Evolutionary conservation across 1,140 invertebrate species (phyloP).

Genomic region (Globodera rostochiensis): DNA sequence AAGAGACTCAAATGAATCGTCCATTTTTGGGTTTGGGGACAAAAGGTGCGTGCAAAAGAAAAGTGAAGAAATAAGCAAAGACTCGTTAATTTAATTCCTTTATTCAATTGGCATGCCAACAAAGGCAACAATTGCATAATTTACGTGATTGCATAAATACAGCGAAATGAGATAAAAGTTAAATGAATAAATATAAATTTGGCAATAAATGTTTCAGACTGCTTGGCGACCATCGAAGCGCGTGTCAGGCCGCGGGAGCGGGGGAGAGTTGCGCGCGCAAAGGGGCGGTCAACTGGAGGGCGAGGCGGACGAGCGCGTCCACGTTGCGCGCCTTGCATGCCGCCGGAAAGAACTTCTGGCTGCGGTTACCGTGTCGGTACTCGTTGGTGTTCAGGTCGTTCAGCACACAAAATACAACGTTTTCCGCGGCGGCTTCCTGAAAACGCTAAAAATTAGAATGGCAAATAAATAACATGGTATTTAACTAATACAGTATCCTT

Average conservation of each 20-base stretch:
- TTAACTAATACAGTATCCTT: no score
- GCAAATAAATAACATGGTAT: no score
- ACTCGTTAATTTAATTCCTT: no score
- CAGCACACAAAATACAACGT: conserved; percentile 34
- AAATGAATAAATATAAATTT: not conserved
- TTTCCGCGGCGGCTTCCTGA: conserved; percentile 14
- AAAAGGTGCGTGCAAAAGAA: no score
- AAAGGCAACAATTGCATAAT: not conserved
- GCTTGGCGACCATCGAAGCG: not conserved
- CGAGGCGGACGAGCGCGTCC: conserved; percentile 19
- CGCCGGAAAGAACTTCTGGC: conserved; percentile 5
- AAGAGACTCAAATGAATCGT: no score
- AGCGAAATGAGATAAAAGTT: not conserved
- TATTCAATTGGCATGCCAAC: not conserved
- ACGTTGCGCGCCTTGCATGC: conserved; percentile 30
- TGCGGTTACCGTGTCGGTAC: conserved; percentile 18
- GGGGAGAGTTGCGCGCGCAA: not conserved
- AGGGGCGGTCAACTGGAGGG: not conserved
- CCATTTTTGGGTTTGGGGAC: no score
- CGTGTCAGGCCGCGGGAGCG: not conserved
- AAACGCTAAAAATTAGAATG: no score
- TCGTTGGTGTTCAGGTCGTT: conserved; percentile 21
- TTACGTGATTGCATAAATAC: not conserved
- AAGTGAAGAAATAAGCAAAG: no score
- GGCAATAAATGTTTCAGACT: not conserved